A percentile compares a stretch with the other conserved stretches of the same genome.
Conservation (phyloP, 2,113 vertebrate genomes). For the Calyptommatus sinebrachiatus region DNA sequence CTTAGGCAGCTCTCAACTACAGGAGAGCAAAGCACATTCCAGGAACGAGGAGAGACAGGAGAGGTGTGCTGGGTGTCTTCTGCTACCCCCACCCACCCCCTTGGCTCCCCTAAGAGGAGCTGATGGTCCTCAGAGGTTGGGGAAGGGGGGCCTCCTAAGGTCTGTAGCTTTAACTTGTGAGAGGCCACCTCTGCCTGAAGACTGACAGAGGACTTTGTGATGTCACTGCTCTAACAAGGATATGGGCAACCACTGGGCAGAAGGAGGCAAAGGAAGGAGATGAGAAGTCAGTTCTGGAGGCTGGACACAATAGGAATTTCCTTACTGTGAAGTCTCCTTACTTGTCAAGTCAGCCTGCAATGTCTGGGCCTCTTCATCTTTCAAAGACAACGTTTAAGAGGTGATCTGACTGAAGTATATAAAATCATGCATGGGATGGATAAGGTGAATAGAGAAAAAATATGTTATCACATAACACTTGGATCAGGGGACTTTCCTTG, state of each 20-base stretch:
- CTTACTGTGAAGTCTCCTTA: not conserved
- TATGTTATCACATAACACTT: too few relatives aligned
- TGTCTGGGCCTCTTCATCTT: too few relatives aligned
- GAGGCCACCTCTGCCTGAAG: not conserved
- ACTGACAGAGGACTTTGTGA: not conserved
- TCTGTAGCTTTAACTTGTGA: not conserved
- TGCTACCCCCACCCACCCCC: not conserved
- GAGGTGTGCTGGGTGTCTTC: not conserved
- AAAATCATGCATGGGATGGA: too few relatives aligned
- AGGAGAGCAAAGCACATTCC: conserved; percentile 5
- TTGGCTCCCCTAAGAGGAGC: not conserved
- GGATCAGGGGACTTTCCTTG: too few relatives aligned
- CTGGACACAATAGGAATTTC: not conserved
- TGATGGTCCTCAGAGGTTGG: not conserved
- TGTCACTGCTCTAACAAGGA: not conserved
- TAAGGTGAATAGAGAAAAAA: too few relatives aligned
- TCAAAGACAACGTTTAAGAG: too few relatives aligned
- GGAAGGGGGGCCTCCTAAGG: not conserved
- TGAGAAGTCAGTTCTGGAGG: not conserved
- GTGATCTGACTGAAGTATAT: too few relatives aligned
- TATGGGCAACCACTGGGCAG: not conserved
- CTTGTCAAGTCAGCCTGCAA: too few relatives aligned
- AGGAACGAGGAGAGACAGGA: not conserved
- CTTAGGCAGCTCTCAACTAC: not conserved
- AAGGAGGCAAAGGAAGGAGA: not conserved